These are phyloP conservation scores for Plumapathes pennacea DNA, from an alignment of 92 coral and sea anemone species.

Conservation along the genomic window DNA sequence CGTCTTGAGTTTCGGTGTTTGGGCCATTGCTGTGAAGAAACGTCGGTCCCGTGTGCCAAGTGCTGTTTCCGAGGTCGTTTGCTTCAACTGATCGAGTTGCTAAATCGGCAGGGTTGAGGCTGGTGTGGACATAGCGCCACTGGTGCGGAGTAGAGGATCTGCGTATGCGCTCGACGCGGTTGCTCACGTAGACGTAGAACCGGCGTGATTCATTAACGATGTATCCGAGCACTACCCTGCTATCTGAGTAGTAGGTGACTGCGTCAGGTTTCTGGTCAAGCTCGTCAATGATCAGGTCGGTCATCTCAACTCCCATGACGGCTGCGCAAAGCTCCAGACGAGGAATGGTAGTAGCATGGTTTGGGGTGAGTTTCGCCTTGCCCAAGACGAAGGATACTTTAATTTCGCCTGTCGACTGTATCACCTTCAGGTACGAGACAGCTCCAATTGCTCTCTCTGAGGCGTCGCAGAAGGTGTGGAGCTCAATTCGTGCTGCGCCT, in stretches of 20 bases:
- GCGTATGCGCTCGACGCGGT: conserved; percentile 45
- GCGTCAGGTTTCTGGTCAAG: conserved; percentile 25
- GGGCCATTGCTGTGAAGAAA: conserved; percentile 26
- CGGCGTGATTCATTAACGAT: conserved; percentile 37
- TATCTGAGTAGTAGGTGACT: conserved; percentile 40
- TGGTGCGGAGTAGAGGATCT: conserved; percentile 37
- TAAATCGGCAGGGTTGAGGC: conserved; percentile 49
- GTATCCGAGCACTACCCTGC: conserved; percentile 53
- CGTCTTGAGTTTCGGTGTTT: no score
- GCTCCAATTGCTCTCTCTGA: conserved; percentile 44
- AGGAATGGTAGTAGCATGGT: conserved; percentile 37
- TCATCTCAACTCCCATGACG: conserved; percentile 44
- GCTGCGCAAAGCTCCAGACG: conserved; percentile 52
- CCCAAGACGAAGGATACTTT: conserved; percentile 49
- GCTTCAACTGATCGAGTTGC: conserved; percentile 53
- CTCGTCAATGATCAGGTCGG: conserved; percentile 22
- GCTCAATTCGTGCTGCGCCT: conserved; percentile 9
- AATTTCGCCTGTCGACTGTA: conserved; percentile 26
- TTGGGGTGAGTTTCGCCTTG: conserved; percentile 52
- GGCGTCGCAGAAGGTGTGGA: conserved; percentile 51
- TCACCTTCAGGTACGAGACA: conserved; percentile 30
- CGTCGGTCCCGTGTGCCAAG: conserved; percentile 44
- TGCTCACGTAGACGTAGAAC: conserved; percentile 44
- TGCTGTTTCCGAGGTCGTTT: conserved; percentile 20
- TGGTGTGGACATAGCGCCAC: conserved; percentile 44